Percentiles rank a stretch among this genome's conserved stretches.
phyloP scores from a whole-genome alignment of 2,113 vertebrate genomes.

The Coryphaenoides rupestris region DNA sequence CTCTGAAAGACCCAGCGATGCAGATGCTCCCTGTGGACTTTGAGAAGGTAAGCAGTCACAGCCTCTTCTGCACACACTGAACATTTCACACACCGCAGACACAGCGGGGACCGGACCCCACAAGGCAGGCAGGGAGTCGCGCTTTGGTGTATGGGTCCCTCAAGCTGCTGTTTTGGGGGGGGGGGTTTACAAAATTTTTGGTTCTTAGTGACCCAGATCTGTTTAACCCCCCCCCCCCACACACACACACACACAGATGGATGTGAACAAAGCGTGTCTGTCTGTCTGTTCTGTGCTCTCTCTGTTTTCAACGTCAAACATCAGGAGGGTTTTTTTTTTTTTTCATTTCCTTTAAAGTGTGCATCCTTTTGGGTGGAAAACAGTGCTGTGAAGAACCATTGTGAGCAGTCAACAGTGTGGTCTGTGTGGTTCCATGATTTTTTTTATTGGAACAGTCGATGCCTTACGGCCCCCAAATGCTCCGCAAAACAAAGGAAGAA shows the following conservation, averaged over 20 bases:
- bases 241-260: too few relatives aligned
- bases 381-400: slow-evolving; percentile 2
- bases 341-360: slow-evolving; percentile 8
- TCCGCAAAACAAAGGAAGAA: too few relatives aligned
- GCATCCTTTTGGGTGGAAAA: slow-evolving; percentile 7
- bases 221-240: slow-evolving; percentile 9
- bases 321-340: not conserved
- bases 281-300: slow-evolving; percentile 13
- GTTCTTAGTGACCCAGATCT: slow-evolving; percentile 51
- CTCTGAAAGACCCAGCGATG: slow-evolving; percentile 25
- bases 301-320: slow-evolving; percentile 4
- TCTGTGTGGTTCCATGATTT: not conserved
- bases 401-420: not conserved
- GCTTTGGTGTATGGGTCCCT: slow-evolving; percentile 34
- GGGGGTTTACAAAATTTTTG: slow-evolving; percentile 3
- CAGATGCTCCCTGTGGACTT: slow-evolving; percentile 79
- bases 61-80: slow-evolving; percentile 9
- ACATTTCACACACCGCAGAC: slow-evolving; percentile 43
- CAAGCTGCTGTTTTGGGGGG: slow-evolving; percentile 3
- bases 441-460: too few relatives aligned
- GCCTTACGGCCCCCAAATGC: too few relatives aligned
- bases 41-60: slow-evolving; percentile 77
- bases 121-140: slow-evolving; percentile 45
- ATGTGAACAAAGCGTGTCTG: slow-evolving; percentile 36
- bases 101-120: slow-evolving; percentile 46